Base-by-base conservation (phyloP, 1,140 invertebrate genomes). In the Zeugodacus cucurbitae region DNA sequence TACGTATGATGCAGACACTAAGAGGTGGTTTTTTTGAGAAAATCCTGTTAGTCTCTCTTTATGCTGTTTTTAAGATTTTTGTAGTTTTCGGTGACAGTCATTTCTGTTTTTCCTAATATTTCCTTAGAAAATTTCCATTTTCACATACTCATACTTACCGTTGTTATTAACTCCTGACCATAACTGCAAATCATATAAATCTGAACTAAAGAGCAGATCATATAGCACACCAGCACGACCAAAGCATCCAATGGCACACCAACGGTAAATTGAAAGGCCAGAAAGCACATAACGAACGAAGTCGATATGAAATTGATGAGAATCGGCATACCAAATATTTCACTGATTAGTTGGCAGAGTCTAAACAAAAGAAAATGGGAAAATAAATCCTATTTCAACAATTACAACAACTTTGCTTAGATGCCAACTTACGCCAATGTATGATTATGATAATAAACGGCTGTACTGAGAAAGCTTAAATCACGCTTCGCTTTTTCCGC, bases 211-310 rank as follows among this genome's bases (percentile, higher is more conserved):
- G 82, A 67, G 0, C 91, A 89, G 0, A 90, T 44, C n/a, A 92
- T 22, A 14, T 90, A 88, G 0, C 90, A 10, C 2, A 41, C 17
- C 32, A 91, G 57, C 62, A 91, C 91, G 3, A 86, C 67, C 0
- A 87, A 10, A 0, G 87, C 34, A 14, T 90, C 89, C 0, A 88
- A 85, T 34, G 88, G 89, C 0, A 90, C 62, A 2, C 89, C 90
- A n/a, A 91, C 70, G n/a, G 90, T 89, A 87, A 92, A 90, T 32
- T 90, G 90, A 88, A 92, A 92, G 14, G 91, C 91, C 87, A 91
- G 82, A 44, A 92, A 91, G 22, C 91, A 92, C 7, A 91, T 91
- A 2, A 91, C 22, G 34, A 91, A 32, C 2, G 91, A 91, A 0
- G 91, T 90, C 17, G 90, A 78, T 1, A 89, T 78, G 58, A 92